Conservation (phyloP, 2,113 vertebrate species). For the Dinomys branickii region DNA sequence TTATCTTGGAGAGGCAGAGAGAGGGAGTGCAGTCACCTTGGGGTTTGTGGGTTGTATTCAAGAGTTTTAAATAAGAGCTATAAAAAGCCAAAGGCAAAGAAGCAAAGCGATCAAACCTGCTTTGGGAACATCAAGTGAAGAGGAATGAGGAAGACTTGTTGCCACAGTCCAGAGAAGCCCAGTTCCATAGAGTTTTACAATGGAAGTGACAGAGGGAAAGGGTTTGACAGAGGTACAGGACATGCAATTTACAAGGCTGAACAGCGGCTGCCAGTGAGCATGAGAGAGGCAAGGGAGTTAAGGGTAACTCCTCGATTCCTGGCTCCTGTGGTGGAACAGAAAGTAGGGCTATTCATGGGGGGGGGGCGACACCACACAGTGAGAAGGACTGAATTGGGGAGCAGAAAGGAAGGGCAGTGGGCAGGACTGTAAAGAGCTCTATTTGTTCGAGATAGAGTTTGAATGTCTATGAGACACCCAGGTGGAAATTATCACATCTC, state of each 20-base stretch:
- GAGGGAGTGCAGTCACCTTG: not conserved
- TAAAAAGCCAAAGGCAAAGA: not conserved
- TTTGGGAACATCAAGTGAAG: not conserved
- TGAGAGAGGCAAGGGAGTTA: not conserved
- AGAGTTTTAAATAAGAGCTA: not conserved
- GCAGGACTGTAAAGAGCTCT: not conserved
- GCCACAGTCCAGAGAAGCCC: not conserved
- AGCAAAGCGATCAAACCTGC: not conserved
- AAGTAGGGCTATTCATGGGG: not conserved
- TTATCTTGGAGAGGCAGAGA: not conserved
- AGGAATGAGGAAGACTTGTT: not conserved
- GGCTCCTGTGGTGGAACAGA: not conserved
- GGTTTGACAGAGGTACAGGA: not conserved
- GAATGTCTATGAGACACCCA: not conserved
- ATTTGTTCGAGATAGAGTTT: not conserved
- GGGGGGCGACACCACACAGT: not conserved
- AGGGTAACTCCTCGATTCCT: not conserved
- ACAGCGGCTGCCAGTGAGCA: too few species aligned
- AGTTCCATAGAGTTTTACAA: not conserved
- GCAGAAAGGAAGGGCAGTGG: accelerated
- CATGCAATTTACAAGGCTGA: not conserved
- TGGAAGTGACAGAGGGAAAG: not conserved
- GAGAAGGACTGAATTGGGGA: not conserved
- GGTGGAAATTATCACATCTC: not conserved
- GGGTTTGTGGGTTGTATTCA: not conserved